Evolutionary conservation across 1,140 invertebrate genomes (phyloP), one percentile per base, ranked within the genome.

Genomic region (Drosophila leontia): DNA sequence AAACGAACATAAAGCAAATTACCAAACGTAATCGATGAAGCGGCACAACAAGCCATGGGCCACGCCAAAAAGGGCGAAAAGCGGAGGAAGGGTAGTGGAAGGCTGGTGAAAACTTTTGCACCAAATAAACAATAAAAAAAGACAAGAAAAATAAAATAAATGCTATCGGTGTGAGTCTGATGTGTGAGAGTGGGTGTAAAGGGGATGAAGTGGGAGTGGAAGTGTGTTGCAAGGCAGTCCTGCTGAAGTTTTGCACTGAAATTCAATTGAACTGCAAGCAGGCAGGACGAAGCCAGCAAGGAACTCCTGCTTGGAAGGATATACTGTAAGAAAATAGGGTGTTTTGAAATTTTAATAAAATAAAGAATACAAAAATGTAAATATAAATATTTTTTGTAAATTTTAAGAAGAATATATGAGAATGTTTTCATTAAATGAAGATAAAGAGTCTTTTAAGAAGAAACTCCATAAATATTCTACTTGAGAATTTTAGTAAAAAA

Each of bases 1-100:
- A 84, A 80, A 84, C 61, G 81, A 64, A 84, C 81, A 84, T 84
- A 80, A 84, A 84, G 61, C 72, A 90, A 90, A 87, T 82, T 87
- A 81, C 79, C 58, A 82, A 78, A 61, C 56, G 72, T 69, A 86
- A 80, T 86, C 83, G 79, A 82, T 80, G 78, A 45, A 83, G 80
- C 77, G 78, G 75, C 75, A 77, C 59, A 65, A 69, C 41, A 82
- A 78, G 69, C 44, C 77, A 69, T 34, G 42, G 70, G 58, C 58
- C 44, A 57, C 42, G 61, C 50, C 50, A 11, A 44, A 58, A 13
- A 17, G 61, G 17, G 53, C 29, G 2, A 26, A 0, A 3, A 2
- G 19, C 12, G 13, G 53, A 11, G 53, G 35, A n/a, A 56, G 53
- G 53, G 35, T 26, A 39, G 13, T 3, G 34, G 19, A 41, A 37